Base-by-base conservation (phyloP, 2,888 invertebrate genomes). In the Protophormia terraenovae region DNA sequence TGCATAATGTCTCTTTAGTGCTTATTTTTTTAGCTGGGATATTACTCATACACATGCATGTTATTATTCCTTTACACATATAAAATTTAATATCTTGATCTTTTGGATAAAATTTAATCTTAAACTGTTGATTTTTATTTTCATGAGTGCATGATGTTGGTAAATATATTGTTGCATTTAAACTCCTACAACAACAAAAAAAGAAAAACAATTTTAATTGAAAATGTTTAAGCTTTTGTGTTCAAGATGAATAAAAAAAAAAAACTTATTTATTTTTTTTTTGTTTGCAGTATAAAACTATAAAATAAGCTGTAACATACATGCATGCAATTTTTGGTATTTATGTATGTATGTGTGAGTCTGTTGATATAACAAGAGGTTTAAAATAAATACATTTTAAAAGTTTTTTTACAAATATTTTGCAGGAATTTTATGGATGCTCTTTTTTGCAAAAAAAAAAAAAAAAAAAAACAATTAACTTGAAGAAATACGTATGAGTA, bases 201-300 rank as follows among this genome's bases (percentile, higher is more conserved):
- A 41, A 19, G 53, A 35, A 53, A 16, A 62, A 62, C 12, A 19
- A 77, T 66, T 55, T 73, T 66, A 76, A 76, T 76, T 76, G 41
- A 67, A 66, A 67, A 22, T 45, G 19, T 38, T 58, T 60, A 77
- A 67, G 47, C 67, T 77, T 66, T 76, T 77, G 62, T 67, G 76
- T n/a, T 50, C 24, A 55, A 66, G 16, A 41, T 55, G 47, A 77
- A 29, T 60, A 22, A 58, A 77, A 38, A 50, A 32, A 58, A 58
- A 2, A 41, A 41, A 35, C 32, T 32, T 32, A 16, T 60, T 27
- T 29, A 7, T n/a, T 27, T 8, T 16, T 60, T 53, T 29, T 58
- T 16, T 16, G 29, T 60, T 8, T 2, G 8, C 7, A 32, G 32
- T 19, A 16, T n/a, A n/a, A 32, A 29, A 60, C 32, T 32, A 16